These are phyloP conservation scores for Numida meleagris DNA, from an alignment of 2,113 vertebrate genomes.

Conservation along the genomic window DNA sequence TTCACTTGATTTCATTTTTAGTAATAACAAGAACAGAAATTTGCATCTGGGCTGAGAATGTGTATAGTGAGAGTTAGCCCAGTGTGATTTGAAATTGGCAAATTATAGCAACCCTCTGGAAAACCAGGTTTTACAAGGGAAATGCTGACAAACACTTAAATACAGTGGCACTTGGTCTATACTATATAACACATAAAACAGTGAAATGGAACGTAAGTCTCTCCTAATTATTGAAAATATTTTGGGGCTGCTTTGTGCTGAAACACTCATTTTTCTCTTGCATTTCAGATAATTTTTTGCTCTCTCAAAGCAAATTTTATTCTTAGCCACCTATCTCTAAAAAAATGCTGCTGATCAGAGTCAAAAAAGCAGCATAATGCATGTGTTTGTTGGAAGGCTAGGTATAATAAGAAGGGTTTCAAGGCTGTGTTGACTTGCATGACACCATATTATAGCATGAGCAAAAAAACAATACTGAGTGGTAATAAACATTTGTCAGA, in stretches of 20 bases:
- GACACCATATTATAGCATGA: slow-evolving; percentile 54
- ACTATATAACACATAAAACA: slow-evolving; percentile 20
- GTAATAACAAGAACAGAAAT: slow-evolving; percentile 67
- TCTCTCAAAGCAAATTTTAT: not conserved
- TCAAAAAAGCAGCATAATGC: not conserved
- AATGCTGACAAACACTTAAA: slow-evolving; percentile 63
- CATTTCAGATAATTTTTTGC: not conserved
- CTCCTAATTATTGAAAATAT: slow-evolving; percentile 59
- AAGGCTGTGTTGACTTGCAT: slow-evolving; percentile 44
- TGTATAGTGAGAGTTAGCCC: slow-evolving; percentile 39
- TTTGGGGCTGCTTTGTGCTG: slow-evolving; percentile 30
- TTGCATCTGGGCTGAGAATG: slow-evolving; percentile 62
- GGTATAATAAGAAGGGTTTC: slow-evolving; percentile 39
- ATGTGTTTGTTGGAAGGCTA: not conserved
- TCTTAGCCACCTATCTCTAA: slow-evolving; percentile 31
- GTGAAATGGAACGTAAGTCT: slow-evolving; percentile 48
- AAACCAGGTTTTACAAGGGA: slow-evolving; percentile 47
- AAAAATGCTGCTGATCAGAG: not conserved
- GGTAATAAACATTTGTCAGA: slow-evolving; percentile 55
- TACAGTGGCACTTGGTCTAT: slow-evolving; percentile 37
- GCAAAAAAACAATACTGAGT: slow-evolving; percentile 35
- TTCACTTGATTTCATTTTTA: slow-evolving; percentile 72
- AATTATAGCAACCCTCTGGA: slow-evolving; percentile 51
- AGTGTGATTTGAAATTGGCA: slow-evolving; percentile 58
- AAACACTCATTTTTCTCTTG: slow-evolving; percentile 3